Base-by-base conservation (phyloP, 53 echinoderm and acorn worm species). In the Luidia sarsii region DNA sequence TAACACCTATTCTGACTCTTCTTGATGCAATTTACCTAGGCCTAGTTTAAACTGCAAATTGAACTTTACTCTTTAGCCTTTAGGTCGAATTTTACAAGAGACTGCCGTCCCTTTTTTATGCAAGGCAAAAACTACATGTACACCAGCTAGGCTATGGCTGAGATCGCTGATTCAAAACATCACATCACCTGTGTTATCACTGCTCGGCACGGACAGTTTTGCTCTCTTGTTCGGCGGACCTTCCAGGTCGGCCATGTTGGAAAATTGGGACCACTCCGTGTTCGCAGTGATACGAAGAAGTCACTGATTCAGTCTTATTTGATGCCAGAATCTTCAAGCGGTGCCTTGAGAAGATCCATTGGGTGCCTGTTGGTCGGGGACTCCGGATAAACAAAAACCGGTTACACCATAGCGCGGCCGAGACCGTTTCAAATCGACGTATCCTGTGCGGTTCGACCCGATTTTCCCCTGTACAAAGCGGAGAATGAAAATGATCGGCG, bases 211-310 rank as follows among this genome's bases (percentile, higher is more conserved):
- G 48, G 94, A 69, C 66, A 97, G 91, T 83, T 97, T 97, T 52
- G 83, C 87, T 77, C 99, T 91, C 89, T 97, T 97, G 81, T 83
- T 87, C 72, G 99, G 99, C 86, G 99, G 99, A 62, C 91, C 99
- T 54, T 89, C 99, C 81, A 97, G 83, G 85, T 94, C 99, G 65
- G 94, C 94, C 94, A 97, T 97, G 73, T 74, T 85, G 83, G 75
- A 80, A 65, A 83, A 52, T 25, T 64, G 37, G 31, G 70, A 39
- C 50, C 66, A 43, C 71, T 70, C 71, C 81, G 65, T 81, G 51
- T 70, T 82, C 71, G 81, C 59, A 48, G 82, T 29, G 71, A 70
- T 81, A 63, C 70, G 70, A 81, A 54, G 81, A 85, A 81, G 74
- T 67, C 77, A 75, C 63, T 50, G 70, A 50, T 84, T 72, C 50